phyloP scores from a whole-genome alignment of 2,888 invertebrate species.

The Carpatolechia fugitivella region DNA sequence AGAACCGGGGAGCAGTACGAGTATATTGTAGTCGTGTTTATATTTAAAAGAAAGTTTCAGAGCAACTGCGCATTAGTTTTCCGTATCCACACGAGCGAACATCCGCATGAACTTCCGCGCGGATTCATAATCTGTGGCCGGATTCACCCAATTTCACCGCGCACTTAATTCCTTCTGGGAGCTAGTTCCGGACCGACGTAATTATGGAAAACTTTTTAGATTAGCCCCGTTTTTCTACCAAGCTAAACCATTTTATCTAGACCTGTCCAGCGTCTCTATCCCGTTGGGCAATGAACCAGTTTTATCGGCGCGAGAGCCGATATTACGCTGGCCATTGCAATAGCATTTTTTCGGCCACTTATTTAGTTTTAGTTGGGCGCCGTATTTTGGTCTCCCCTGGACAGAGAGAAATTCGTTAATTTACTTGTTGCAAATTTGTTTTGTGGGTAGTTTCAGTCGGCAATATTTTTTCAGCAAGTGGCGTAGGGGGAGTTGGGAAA shows the following conservation, averaged over 20 bases:
- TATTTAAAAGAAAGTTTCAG: too few species aligned
- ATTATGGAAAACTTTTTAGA: slow-evolving; percentile 76
- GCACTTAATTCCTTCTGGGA: slow-evolving; percentile 71
- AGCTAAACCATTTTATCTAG: slow-evolving; percentile 41
- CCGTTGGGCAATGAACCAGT: too few species aligned
- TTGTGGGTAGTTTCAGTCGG: slow-evolving; percentile 38
- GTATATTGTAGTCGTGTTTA: too few species aligned
- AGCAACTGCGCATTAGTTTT: background rate
- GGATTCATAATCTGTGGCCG: slow-evolving; percentile 54
- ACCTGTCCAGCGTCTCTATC: slow-evolving; percentile 25
- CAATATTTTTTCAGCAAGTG: background rate
- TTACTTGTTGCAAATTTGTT: slow-evolving; percentile 72
- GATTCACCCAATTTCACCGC: slow-evolving; percentile 61
- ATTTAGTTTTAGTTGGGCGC: slow-evolving; percentile 68
- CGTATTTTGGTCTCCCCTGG: slow-evolving; percentile 61
- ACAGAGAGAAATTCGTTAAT: slow-evolving; percentile 75
- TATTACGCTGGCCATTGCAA: slow-evolving; percentile 36
- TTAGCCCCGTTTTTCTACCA: slow-evolving; percentile 71
- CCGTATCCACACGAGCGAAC: background rate
- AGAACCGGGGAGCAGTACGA: too few species aligned
- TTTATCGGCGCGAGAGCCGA: slow-evolving; percentile 18
- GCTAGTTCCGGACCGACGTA: slow-evolving; percentile 68
- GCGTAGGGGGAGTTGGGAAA: too few species aligned
- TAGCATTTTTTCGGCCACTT: slow-evolving; percentile 69
- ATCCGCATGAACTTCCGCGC: slow-evolving; percentile 16